Conservation (phyloP, 2,797 vertebrate genomes). For the Pangasius mekongensis region DNA sequence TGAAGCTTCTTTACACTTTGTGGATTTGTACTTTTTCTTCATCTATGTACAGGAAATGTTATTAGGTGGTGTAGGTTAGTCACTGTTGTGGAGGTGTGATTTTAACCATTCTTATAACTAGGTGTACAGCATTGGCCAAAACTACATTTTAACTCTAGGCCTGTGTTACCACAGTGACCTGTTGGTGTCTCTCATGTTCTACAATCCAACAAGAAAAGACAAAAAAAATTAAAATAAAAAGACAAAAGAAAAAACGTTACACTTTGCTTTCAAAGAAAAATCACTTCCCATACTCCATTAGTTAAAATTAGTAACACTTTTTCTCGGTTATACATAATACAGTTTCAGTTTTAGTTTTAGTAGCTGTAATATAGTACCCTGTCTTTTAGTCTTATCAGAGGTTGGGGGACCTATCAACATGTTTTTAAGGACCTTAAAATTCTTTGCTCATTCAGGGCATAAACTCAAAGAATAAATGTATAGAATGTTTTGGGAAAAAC, state of each 20-base stretch:
- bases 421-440: not conserved
- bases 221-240: no score
- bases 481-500: not conserved
- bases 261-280: not conserved
- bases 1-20: not conserved
- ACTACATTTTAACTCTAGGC: not conserved
- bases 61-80: not conserved
- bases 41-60: not conserved
- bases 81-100: not conserved
- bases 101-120: not conserved
- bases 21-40: not conserved
- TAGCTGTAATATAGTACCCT: not conserved
- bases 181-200: slow-evolving; percentile 4
- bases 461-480: not conserved
- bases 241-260: not conserved
- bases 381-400: not conserved
- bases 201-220: not conserved
- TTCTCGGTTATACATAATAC: not conserved
- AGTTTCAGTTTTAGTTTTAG: not conserved
- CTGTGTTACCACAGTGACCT: not conserved
- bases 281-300: not conserved
- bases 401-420: not conserved
- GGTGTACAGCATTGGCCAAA: no score
- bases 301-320: not conserved
- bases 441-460: not conserved